Conservation (phyloP, 2,113 vertebrate species). For the Phrynosoma platyrhinos region DNA sequence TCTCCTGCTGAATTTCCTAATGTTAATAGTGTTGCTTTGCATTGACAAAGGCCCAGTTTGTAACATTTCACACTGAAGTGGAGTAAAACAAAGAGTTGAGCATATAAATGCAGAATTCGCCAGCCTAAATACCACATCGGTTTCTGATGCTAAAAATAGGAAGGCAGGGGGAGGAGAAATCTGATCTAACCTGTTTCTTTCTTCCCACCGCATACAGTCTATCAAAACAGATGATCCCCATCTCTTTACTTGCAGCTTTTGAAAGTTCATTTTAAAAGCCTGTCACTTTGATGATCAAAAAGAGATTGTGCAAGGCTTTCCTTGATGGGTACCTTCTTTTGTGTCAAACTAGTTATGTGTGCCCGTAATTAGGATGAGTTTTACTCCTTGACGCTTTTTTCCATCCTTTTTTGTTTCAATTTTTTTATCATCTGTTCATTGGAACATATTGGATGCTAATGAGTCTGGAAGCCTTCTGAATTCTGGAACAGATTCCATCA, state of each 20-base stretch:
- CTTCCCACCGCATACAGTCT: not conserved
- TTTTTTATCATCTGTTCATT: not conserved
- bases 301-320: not conserved
- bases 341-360: not conserved
- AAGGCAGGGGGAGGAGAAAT: too few species aligned
- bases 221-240: not conserved
- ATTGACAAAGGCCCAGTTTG: too few species aligned
- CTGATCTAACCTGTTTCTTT: not conserved
- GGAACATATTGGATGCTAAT: not conserved
- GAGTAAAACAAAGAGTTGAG: not conserved
- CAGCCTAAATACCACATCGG: not conserved
- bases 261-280: not conserved
- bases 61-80: not conserved
- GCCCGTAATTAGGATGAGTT: not conserved
- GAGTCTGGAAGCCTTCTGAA: fast-evolving
- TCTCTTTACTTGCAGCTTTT: not conserved
- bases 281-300: not conserved
- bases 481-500: not conserved
- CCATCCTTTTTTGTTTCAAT: not conserved
- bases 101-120: not conserved
- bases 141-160: not conserved
- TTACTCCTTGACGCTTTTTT: not conserved
- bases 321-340: not conserved
- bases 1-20: too few species aligned
- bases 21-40: too few species aligned